These are phyloP conservation scores for Misgurnus anguillicaudatus DNA, from an alignment of 2,113 vertebrate genomes.

Conservation along the genomic window DNA sequence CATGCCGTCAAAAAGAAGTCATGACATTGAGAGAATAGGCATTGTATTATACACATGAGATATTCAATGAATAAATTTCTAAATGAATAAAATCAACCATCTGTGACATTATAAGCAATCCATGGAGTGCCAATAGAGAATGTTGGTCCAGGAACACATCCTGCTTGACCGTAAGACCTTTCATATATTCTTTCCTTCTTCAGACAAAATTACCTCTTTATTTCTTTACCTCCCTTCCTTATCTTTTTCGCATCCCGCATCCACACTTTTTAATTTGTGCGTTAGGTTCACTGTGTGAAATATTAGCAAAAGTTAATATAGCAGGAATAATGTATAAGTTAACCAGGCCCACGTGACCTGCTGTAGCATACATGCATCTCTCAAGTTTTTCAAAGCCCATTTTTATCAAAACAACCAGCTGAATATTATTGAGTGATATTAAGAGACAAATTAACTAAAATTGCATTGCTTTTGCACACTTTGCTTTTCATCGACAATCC, in stretches of 20 bases:
- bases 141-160: not conserved
- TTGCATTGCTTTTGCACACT: too few relatives aligned
- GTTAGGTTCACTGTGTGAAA: not conserved
- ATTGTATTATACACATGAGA: too few relatives aligned
- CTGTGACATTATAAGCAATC: too few relatives aligned
- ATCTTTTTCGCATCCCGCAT: not conserved
- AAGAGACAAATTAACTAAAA: too few relatives aligned
- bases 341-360: not conserved
- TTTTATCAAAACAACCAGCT: slow-evolving; percentile 3
- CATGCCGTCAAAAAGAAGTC: too few relatives aligned
- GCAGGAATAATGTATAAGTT: not conserved
- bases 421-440: not conserved
- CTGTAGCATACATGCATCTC: not conserved
- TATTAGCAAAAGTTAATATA: slow-evolving; percentile 1
- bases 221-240: slow-evolving; percentile 3
- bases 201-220: not conserved
- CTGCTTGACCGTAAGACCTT: not conserved
- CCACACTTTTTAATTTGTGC: not conserved
- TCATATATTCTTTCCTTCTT: not conserved
- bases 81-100: too few relatives aligned
- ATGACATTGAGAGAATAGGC: too few relatives aligned
- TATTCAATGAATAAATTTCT: too few relatives aligned
- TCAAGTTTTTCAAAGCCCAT: not conserved
- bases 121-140: not conserved
- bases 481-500: too few relatives aligned